Conservation (phyloP, 2,113 vertebrate genomes). For the Elgaria multicarinata region DNA sequence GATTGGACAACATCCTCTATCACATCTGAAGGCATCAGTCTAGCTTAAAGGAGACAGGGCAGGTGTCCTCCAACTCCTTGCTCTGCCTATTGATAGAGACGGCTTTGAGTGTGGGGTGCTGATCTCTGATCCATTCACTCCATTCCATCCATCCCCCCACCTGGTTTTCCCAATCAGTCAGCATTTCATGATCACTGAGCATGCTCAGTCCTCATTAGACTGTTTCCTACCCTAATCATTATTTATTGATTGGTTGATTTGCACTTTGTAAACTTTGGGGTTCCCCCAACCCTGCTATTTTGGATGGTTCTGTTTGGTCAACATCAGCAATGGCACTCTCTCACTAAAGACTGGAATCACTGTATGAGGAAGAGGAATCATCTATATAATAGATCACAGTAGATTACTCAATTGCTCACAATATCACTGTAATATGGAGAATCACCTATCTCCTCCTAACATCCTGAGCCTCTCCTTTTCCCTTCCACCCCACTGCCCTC, state of each 20-base stretch:
- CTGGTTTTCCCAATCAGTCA: neutral
- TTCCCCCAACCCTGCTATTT: neutral
- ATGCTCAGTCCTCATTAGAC: neutral
- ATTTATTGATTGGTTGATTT: neutral
- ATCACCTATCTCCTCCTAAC: neutral
- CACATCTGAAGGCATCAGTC: too few species aligned
- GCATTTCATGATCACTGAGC: neutral
- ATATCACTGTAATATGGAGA: neutral
- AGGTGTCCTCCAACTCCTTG: too few species aligned
- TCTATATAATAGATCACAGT: neutral
- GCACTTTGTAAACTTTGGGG: neutral
- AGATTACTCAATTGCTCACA: neutral
- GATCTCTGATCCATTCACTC: too few species aligned
- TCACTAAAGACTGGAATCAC: neutral
- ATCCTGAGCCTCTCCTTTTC: neutral
- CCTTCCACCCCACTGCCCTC: neutral
- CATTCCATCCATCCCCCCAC: neutral
- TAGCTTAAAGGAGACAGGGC: too few species aligned
- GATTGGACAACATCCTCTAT: too few species aligned
- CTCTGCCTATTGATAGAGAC: too few species aligned
- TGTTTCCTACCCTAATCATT: neutral
- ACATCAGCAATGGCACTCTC: neutral
- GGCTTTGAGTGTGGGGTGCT: too few species aligned
- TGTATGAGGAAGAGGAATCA: neutral
- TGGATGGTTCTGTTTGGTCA: neutral